Percentiles rank a stretch among this genome's conserved stretches.
These are phyloP conservation scores for Periophthalmus magnuspinnatus DNA, from an alignment of 2,797 vertebrate genomes.

Conservation along the genomic window DNA sequence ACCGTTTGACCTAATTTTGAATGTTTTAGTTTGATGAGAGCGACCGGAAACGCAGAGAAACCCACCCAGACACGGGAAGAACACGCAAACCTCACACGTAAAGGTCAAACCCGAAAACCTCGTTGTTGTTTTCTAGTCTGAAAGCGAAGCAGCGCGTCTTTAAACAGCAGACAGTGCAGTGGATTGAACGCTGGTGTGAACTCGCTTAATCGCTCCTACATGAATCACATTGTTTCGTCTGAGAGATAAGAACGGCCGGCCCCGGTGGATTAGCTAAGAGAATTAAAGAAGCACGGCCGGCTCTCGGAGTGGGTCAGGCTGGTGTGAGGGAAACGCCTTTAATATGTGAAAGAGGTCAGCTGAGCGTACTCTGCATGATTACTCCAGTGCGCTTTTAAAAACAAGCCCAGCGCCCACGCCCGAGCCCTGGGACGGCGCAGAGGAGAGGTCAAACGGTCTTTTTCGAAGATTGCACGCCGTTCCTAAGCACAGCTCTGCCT, in stretches of 20 bases:
- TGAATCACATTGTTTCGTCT: conserved; percentile 45
- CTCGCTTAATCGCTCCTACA: conserved; percentile 19
- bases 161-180: not conserved
- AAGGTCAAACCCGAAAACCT: too few species aligned
- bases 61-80: too few species aligned
- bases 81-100: too few species aligned
- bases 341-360: conserved; percentile 69
- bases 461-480: conserved; percentile 27
- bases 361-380: conserved; percentile 64
- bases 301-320: conserved; percentile 50
- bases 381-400: conserved; percentile 44
- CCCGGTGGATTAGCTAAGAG: conserved; percentile 61
- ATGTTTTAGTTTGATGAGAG: too few species aligned
- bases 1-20: too few species aligned
- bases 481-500: not conserved
- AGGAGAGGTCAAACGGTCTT: conserved; percentile 38
- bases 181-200: conserved; percentile 12
- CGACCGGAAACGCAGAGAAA: too few species aligned
- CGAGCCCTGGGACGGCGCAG: conserved; percentile 24
- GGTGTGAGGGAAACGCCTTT: conserved; percentile 52
- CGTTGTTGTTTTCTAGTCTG: not conserved
- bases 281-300: conserved; percentile 46
- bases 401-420: conserved; percentile 21
- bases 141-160: not conserved
- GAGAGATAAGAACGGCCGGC: conserved; percentile 42